Evolutionary conservation across 2,888 invertebrate genomes (phyloP), one percentile per base, ranked within the genome.

Genomic region (Pycnomerus fuliginosus): DNA sequence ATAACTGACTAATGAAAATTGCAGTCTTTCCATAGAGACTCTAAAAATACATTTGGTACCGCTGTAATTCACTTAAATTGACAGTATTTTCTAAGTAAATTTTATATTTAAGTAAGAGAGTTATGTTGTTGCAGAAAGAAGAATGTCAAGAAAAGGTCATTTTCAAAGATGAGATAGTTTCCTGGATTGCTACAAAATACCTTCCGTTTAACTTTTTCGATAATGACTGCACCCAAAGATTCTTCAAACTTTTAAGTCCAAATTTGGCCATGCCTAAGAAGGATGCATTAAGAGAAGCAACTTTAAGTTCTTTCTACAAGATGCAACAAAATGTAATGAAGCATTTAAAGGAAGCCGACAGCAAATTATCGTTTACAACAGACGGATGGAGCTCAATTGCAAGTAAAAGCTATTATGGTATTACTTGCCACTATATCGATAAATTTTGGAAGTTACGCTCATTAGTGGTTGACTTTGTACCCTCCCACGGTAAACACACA

Each of bases 311-410:
- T 10, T 36, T 36, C 10, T 4, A 13, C 12, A 11, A 5, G 5
- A 22, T 30, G 34, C 32, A 45, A 15, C 28, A 16, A 11, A 23
- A 16, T 24, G 7, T 47, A 16, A 46, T 38, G 36, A 20, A 24
- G 40, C 23, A 16, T 13, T 30, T 52, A 16, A 31, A 44, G 42
- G 38, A 52, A 45, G 34, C 25, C 39, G 32, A 24, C 24, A 53
- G 51, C 7, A 53, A 55, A 45, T 45, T 56, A 22, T 47, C 53
- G 22, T 55, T 57, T 23, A 56, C 60, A 11, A 50, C 57, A 41
- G 53, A 60, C 46, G 55, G 50, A 14, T 58, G 56, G 56, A 51
- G 56, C 16, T 55, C 56, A n/a, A 44, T 54, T 33, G 38, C 37
- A 36, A 48, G 35, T 28, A 44, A 41, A 43, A 48, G 44, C 12